Conservation (phyloP, 2,113 vertebrate species). For the Pelmatolapia mariae region DNA sequence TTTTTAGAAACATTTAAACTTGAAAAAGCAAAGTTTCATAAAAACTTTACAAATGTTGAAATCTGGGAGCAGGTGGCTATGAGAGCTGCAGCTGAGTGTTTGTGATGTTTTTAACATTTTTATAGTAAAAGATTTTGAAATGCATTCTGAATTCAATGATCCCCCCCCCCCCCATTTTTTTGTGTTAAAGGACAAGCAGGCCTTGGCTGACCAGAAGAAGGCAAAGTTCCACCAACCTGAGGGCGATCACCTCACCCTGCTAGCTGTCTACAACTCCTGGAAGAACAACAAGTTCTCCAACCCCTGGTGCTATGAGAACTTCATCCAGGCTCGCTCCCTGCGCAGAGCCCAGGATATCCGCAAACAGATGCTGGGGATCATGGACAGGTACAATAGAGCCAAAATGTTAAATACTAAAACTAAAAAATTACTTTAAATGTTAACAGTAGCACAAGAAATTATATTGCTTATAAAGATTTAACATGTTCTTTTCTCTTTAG, state of each 20-base stretch:
- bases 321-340: slow-evolving; percentile 94
- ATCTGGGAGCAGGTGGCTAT: background rate
- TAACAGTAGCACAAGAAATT: rapidly evolving
- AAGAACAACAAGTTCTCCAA: slow-evolving; percentile 99
- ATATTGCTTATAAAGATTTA: rapidly evolving
- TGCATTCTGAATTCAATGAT: background rate
- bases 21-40: rapidly evolving
- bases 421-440: rapidly evolving
- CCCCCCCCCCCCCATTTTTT: rapidly evolving
- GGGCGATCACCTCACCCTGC: slow-evolving; percentile 93
- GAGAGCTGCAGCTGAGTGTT: background rate
- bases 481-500: slow-evolving; percentile 50
- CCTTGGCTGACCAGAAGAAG: slow-evolving; percentile 97
- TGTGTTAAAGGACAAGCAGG: slow-evolving; percentile 88
- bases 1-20: background rate
- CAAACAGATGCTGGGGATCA: slow-evolving; percentile 98
- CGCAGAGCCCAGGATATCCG: slow-evolving; percentile 94
- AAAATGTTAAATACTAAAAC: background rate
- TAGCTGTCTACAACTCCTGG: slow-evolving; percentile 99
- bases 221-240: slow-evolving; percentile 98
- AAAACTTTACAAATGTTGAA: background rate
- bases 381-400: slow-evolving; percentile 80
- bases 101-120: rapidly evolving
- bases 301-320: slow-evolving; percentile 98
- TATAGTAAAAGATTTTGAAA: rapidly evolving